Conservation (phyloP, 1,140 invertebrate genomes). For the Bombus waltoni region DNA sequence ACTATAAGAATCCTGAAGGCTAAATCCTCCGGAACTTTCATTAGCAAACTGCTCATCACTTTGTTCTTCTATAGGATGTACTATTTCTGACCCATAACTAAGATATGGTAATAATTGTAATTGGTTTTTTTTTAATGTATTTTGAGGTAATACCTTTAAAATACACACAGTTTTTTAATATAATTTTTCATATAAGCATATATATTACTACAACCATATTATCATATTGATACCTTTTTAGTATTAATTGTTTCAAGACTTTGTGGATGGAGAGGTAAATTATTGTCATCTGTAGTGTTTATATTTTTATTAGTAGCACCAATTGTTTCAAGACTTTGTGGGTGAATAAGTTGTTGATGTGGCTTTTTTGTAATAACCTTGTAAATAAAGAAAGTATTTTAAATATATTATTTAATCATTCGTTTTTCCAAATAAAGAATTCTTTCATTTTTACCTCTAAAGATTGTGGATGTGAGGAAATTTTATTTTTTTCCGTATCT, state of each 20-base stretch:
- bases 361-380: slow-evolving; percentile 80
- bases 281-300: slow-evolving; percentile 80
- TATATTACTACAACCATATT: not conserved
- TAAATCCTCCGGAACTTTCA: slow-evolving; percentile 75
- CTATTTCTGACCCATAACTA: slow-evolving; percentile 89
- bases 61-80: slow-evolving; percentile 92
- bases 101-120: slow-evolving; percentile 85
- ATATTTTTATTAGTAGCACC: slow-evolving; percentile 79
- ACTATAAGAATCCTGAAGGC: slow-evolving; percentile 85
- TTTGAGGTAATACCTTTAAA: slow-evolving; percentile 78
- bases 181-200: not conserved
- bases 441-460: slow-evolving; percentile 72
- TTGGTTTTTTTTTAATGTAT: slow-evolving; percentile 80
- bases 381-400: not conserved
- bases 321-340: slow-evolving; percentile 81
- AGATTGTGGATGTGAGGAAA: slow-evolving; percentile 80
- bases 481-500: slow-evolving; percentile 79
- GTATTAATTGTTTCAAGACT: slow-evolving; percentile 81
- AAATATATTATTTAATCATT: not conserved
- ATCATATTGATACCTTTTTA: slow-evolving; percentile 74
- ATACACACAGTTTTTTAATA: slow-evolving; percentile 39
- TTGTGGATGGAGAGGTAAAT: slow-evolving; percentile 81
- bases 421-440: not conserved
- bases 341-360: slow-evolving; percentile 79
- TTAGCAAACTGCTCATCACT: slow-evolving; percentile 87